Conservation (phyloP, 2,888 invertebrate genomes). For the Hylaea fasciaria region DNA sequence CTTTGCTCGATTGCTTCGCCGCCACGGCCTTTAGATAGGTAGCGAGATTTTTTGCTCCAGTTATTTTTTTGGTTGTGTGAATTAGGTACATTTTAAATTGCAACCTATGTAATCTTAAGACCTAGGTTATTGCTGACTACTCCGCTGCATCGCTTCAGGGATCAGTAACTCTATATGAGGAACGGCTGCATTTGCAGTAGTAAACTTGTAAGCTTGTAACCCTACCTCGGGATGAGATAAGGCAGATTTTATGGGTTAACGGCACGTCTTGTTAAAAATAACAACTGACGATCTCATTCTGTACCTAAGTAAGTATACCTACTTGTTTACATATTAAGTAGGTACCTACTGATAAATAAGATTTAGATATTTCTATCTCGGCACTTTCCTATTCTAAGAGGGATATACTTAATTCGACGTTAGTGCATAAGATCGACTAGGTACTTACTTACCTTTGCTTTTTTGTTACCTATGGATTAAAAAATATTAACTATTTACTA, state of each 20-base stretch:
- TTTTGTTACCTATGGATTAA: too few species aligned
- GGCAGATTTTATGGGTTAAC: conserved; percentile 10
- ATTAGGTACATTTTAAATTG: background rate
- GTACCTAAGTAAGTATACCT: background rate
- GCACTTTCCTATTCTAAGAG: too few species aligned
- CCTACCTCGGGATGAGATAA: conserved; percentile 18
- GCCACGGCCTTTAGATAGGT: conserved; percentile 40
- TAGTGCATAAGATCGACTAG: too few species aligned
- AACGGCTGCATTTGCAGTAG: conserved; percentile 23
- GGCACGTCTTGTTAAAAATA: conserved; percentile 1
- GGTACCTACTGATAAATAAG: background rate
- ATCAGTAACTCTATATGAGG: conserved; percentile 23
- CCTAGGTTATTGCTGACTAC: background rate
- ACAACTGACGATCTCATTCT: background rate
- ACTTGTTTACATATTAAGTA: too few species aligned
- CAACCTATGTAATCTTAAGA: background rate
- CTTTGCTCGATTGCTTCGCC: conserved; percentile 54
- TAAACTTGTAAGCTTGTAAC: conserved; percentile 15
- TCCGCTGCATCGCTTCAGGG: conserved; percentile 14
- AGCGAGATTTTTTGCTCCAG: conserved; percentile 17
- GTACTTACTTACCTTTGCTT: too few species aligned
- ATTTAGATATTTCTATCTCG: too few species aligned
- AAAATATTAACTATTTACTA: too few species aligned
- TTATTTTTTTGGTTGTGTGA: conserved; percentile 4
- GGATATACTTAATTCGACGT: too few species aligned